Conservation (phyloP, 2,888 invertebrate species). For the Macropis europaea region DNA sequence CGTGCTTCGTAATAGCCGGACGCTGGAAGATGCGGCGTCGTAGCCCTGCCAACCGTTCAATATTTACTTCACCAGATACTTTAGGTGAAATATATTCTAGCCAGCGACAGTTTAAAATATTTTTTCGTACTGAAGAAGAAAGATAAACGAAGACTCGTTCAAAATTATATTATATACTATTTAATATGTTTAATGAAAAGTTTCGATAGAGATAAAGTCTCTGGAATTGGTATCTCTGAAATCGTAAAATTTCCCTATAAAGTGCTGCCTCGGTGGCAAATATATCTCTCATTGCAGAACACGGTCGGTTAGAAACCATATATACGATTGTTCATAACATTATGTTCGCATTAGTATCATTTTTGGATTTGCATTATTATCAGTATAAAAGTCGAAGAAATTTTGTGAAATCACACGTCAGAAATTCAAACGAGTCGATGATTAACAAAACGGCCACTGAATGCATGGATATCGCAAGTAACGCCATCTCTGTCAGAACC, state of each 20-base stretch:
- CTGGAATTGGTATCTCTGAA: neutral
- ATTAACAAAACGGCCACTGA: no score
- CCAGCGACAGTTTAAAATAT: neutral
- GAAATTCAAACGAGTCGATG: no score
- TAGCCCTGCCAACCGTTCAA: slow-evolving; percentile 26
- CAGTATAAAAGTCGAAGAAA: no score
- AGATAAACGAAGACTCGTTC: neutral
- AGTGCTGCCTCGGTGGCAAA: slow-evolving; percentile 17
- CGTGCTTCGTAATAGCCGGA: slow-evolving; percentile 34
- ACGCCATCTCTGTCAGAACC: no score
- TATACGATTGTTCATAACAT: no score
- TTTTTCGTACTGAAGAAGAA: no score
- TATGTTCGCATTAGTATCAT: no score
- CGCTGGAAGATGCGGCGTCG: slow-evolving; percentile 55
- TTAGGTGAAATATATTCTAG: neutral
- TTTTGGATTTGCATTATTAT: no score
- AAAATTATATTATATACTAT: neutral
- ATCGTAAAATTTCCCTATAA: neutral
- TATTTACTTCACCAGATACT: neutral
- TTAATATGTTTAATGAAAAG: neutral
- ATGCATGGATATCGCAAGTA: no score
- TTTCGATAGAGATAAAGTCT: neutral
- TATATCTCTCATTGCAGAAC: neutral
- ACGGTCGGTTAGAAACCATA: no score
- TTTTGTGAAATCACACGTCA: no score